phyloP scores from a whole-genome alignment of 2,888 invertebrate genomes.

The Plagiodera versicolora region DNA sequence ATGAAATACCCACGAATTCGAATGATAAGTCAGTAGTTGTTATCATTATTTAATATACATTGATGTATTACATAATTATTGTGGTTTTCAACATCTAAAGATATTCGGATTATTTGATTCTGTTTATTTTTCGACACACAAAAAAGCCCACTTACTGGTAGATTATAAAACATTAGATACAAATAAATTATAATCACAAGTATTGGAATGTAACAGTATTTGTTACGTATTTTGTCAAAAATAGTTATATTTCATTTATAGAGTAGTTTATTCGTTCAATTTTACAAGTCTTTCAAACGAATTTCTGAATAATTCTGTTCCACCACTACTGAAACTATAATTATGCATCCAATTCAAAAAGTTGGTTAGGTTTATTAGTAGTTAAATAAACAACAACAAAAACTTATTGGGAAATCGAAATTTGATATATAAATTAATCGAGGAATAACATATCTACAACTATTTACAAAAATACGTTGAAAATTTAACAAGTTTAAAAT shows the following conservation, averaged over 20 bases:
- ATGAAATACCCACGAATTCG: not conserved
- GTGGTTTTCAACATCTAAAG: slow-evolving; percentile 54
- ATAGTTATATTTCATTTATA: slow-evolving; percentile 44
- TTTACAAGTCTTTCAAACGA: slow-evolving; percentile 23
- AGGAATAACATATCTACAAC: slow-evolving; percentile 28
- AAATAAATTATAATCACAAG: slow-evolving; percentile 34
- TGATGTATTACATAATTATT: slow-evolving; percentile 56
- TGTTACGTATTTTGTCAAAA: slow-evolving; percentile 51
- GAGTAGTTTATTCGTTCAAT: slow-evolving; percentile 22
- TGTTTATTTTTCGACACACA: slow-evolving; percentile 51
- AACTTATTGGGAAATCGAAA: not conserved
- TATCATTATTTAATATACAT: slow-evolving; percentile 52
- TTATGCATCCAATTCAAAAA: not conserved
- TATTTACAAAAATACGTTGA: slow-evolving; percentile 30
- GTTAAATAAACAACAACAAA: slow-evolving; percentile 15
- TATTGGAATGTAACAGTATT: slow-evolving; percentile 50
- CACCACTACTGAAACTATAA: not conserved
- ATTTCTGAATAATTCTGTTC: not conserved
- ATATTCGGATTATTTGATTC: slow-evolving; percentile 53
- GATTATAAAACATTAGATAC: slow-evolving; percentile 33
- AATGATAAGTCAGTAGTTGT: not conserved
- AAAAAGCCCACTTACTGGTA: slow-evolving; percentile 49
- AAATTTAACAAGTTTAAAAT: not conserved
- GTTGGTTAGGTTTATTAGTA: slow-evolving; percentile 21
- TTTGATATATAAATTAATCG: slow-evolving; percentile 25